Base-by-base conservation (phyloP, 2,113 vertebrate genomes). In the Larimichthys crocea region DNA sequence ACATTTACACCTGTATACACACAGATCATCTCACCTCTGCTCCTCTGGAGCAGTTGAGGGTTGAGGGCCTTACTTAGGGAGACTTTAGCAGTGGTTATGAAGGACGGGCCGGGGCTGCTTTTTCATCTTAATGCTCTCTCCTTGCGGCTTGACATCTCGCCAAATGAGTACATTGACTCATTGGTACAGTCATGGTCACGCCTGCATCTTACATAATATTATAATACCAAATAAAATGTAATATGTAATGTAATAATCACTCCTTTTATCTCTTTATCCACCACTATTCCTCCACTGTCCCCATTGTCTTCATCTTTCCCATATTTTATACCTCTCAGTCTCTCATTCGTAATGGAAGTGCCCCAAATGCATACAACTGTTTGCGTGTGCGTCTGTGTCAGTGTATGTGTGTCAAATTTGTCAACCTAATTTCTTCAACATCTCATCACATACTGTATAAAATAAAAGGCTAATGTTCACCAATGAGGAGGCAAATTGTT, bases 311-410 rank as follows among this genome's bases (percentile, higher is more conserved):
- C 64, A 53, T 20, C 17, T 16, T 78, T 56, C n/a, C 50, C 29
- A 26, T 65, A 67, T 3, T n/a, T 64, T 10, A 55, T 40, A 66
- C 55, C 48, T 73, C 57, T 48, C 17, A 65, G 74, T 5, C 55
- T 66, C 50, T 87, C 66, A 76, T 86, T 71, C 59, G 85, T 90
- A 88, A 86, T 86, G 29, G 42, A 89, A 11, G 19, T 72, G 66
- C 55, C 50, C 48, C 44, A 26, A 63, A 80, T 52, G 24, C 46
- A 15, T 42, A 66, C 22, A 49, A 55, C 42, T 67, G 29, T 74
- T 5, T 55, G 24, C 52, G 0, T 60, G 44, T 24, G 20, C 26
- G 26, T 26, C 26, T 50, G 44, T 64, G 11, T 48, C 26, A 26
- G 3, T 85, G 74, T 83, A 17, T 42, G 20, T 57, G 42, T 53